Evolutionary conservation across 2,797 vertebrate genomes (phyloP).

Genomic region (Carapus acus): DNA sequence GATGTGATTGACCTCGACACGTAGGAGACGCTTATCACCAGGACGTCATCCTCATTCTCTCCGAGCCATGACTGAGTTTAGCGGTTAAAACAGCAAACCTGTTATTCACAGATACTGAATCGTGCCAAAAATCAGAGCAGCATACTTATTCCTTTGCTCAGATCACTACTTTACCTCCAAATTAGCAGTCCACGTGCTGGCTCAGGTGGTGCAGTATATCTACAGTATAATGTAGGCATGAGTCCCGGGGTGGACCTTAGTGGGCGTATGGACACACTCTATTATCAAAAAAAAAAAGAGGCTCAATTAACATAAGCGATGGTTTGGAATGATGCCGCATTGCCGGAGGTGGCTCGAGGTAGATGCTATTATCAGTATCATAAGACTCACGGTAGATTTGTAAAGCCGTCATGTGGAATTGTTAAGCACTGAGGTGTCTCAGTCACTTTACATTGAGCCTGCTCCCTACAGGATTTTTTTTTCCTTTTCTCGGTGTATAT

Average conservation of each 20-base stretch:
- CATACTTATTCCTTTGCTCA: neutral
- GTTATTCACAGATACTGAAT: slow-evolving; percentile 7
- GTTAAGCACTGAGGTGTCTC: neutral
- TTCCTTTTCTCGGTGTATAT: too few species aligned
- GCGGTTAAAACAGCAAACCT: neutral
- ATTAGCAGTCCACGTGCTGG: slow-evolving; percentile 1
- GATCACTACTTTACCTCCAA: slow-evolving; percentile 3
- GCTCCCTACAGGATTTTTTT: too few species aligned
- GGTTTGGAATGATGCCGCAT: slow-evolving; percentile 23
- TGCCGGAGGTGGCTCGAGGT: neutral
- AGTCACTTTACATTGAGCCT: too few species aligned
- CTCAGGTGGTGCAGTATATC: slow-evolving; percentile 11
- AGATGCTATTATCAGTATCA: slow-evolving; percentile 31
- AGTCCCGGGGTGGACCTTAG: neutral
- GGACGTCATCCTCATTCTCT: too few species aligned
- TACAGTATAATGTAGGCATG: slow-evolving; percentile 1
- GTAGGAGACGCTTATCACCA: too few species aligned
- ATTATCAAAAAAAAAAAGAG: slow-evolving; percentile 4
- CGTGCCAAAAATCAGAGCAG: neutral
- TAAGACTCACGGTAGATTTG: slow-evolving; percentile 48
- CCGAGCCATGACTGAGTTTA: neutral
- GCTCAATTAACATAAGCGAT: slow-evolving; percentile 21
- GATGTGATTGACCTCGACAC: too few species aligned
- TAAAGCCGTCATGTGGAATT: slow-evolving; percentile 6
- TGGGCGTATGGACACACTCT: slow-evolving; percentile 7